A percentile compares a stretch with the other conserved stretches of the same genome.
These are phyloP conservation scores for Thereva unica DNA, from an alignment of 2,888 invertebrate genomes.

Conservation along the genomic window DNA sequence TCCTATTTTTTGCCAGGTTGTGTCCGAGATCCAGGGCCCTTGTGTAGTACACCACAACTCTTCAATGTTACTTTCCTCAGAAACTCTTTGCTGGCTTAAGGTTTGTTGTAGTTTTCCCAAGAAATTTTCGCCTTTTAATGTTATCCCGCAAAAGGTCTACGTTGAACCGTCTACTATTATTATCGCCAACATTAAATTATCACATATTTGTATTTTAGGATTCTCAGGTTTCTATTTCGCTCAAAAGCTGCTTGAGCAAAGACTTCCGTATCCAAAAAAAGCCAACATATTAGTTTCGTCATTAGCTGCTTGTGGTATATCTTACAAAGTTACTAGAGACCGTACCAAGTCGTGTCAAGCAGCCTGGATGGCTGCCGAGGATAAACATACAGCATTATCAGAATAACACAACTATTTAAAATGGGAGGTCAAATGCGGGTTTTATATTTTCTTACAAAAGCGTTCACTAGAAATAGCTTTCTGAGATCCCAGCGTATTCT, in stretches of 20 bases:
- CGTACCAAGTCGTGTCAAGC: constrained; percentile 58
- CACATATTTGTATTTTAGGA: constrained; percentile 47
- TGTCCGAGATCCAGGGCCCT: too few species aligned
- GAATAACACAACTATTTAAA: constrained; percentile 47
- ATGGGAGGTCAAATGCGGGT: constrained; percentile 26
- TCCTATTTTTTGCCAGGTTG: too few species aligned
- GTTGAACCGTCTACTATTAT: too few species aligned
- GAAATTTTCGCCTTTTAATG: too few species aligned
- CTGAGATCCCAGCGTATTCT: neutral
- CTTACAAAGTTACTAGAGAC: constrained; percentile 56
- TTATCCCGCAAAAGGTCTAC: too few species aligned
- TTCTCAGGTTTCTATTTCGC: constrained; percentile 58
- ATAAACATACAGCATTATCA: constrained; percentile 56
- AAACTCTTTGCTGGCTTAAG: too few species aligned
- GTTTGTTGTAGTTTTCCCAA: too few species aligned
- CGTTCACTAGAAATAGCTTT: neutral
- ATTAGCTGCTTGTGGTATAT: constrained; percentile 49
- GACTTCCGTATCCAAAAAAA: constrained; percentile 53
- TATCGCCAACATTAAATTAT: constrained; percentile 21
- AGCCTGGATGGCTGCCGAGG: constrained; percentile 59
- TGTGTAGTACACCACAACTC: too few species aligned
- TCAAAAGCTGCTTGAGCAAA: constrained; percentile 54
- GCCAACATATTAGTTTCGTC: constrained; percentile 56
- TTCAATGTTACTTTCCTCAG: too few species aligned
- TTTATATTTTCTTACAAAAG: neutral